Evolutionary conservation across 2,888 invertebrate genomes (phyloP), one percentile per base, ranked within the genome.

Genomic region (Drosophila buzzatii): DNA sequence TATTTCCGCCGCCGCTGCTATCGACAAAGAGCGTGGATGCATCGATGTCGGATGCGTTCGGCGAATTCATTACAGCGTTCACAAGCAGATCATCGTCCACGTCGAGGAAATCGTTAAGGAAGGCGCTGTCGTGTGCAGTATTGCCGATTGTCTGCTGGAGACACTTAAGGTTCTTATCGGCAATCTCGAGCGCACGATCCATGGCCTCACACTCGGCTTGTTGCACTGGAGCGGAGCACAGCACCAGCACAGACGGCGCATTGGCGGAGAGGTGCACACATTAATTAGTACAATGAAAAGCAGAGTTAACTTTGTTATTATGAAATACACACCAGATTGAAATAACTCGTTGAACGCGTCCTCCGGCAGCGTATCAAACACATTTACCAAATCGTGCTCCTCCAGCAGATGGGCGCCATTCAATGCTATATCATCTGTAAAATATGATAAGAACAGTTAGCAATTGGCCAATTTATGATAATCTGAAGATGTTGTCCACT

Each of bases 201-300:
- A 98, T 93, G 92, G 98, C 98, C 80, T 98, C 97, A 41, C 97
- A 96, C 93, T 98, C 98, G 91, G 97, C 97, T 91, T 95, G 94
- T 56, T 96, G 92, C 66, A 92, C 92, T 92, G 76, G 70, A 82
- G 71, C 82, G 69, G 58, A 62, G 55, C 61, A 56, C 65, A 57
- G 55, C 61, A 56, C 65, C 65, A 57, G 55, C 61, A 56, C 65
- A 62, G 57, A 37, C 41, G 53, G 66, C 76, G 69, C 66, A 59
- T 66, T 51, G 66, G 64, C 85, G 55, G 59, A 66, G 76, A 53
- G 73, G 82, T 63, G 73, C 89, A 88, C 81, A 88, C 89, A 84
- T 78, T 70, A 83, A 84, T 84, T 84, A 89, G 89, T 89, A 89
- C 68, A 89, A 77, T 71, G 60, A 87, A 81, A 79, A 70, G 60